phyloP scores from a whole-genome alignment of 2,888 invertebrate genomes.

The Pelosia muscerda region DNA sequence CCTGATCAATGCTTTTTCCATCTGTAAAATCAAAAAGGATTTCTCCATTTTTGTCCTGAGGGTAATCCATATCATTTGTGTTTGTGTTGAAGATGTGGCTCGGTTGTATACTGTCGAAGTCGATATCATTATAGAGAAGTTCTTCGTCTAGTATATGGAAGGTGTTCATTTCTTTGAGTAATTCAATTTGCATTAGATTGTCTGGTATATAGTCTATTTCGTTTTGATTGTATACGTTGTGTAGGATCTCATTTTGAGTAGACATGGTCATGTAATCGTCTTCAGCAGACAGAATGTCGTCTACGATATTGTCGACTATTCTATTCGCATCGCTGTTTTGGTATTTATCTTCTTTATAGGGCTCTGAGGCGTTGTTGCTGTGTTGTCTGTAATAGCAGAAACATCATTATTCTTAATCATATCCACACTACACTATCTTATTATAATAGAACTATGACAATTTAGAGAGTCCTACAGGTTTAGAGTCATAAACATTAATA shows the following conservation, averaged over 20 bases:
- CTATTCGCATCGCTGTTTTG: constrained; percentile 52
- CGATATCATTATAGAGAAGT: constrained; percentile 76
- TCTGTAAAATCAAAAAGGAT: constrained; percentile 74
- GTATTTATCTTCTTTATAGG: constrained; percentile 56
- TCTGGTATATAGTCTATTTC: constrained; percentile 61
- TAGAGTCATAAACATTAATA: too few species aligned
- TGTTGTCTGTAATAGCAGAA: constrained; percentile 58
- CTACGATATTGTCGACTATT: constrained; percentile 79
- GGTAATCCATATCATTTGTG: constrained; percentile 67
- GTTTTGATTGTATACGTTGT: constrained; percentile 58
- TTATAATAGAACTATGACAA: too few species aligned
- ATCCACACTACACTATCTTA: too few species aligned
- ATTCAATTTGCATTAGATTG: constrained; percentile 77
- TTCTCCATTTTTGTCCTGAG: constrained; percentile 65
- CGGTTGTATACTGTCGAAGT: constrained; percentile 77
- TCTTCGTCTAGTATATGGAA: constrained; percentile 79
- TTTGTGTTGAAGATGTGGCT: constrained; percentile 74
- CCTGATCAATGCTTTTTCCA: constrained; percentile 72
- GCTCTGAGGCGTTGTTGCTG: constrained; percentile 52
- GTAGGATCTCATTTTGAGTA: constrained; percentile 64
- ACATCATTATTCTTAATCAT: background rate
- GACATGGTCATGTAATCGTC: constrained; percentile 79
- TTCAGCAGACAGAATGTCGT: constrained; percentile 80
- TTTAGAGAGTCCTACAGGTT: too few species aligned
- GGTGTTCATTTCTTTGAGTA: constrained; percentile 79